A percentile compares a stretch with the other conserved stretches of the same genome.
phyloP scores from a whole-genome alignment of 2,797 vertebrate species.

The Melanogrammus aeglefinus region DNA sequence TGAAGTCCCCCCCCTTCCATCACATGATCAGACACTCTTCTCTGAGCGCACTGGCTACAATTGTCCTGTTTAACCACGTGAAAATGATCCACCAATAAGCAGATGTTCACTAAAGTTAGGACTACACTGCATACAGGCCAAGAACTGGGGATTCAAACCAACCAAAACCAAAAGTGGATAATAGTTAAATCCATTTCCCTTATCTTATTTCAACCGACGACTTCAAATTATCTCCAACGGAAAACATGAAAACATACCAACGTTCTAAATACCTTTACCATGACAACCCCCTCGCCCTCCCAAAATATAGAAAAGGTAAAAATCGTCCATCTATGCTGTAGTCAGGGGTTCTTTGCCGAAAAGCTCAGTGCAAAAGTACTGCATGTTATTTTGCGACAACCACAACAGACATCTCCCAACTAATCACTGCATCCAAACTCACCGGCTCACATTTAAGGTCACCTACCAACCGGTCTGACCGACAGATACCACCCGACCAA shows the following conservation, averaged over 20 bases:
- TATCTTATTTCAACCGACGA: neutral
- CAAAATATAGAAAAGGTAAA: conserved; percentile 6
- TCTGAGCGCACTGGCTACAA: neutral
- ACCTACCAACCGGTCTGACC: neutral
- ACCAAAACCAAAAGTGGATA: neutral
- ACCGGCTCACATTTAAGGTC: conserved; percentile 39
- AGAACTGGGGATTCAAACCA: neutral
- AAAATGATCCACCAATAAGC: neutral
- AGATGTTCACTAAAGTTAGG: neutral
- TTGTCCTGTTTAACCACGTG: neutral
- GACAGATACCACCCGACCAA: no score
- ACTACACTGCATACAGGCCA: neutral
- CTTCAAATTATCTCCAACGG: neutral
- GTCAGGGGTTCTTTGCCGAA: neutral
- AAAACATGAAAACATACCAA: neutral
- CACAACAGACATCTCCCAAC: conserved; percentile 24
- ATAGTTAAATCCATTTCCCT: neutral
- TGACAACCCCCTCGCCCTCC: neutral
- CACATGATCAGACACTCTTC: neutral
- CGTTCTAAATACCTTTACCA: neutral
- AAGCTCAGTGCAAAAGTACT: conserved; percentile 60
- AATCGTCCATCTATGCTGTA: neutral
- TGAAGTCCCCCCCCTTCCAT: neutral
- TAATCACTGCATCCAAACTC: conserved; percentile 36
- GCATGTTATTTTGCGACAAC: conserved; percentile 60